Evolutionary conservation across 2,113 vertebrate genomes (phyloP), one percentile per base, ranked within the genome.

Genomic region (Penelope pileata): DNA sequence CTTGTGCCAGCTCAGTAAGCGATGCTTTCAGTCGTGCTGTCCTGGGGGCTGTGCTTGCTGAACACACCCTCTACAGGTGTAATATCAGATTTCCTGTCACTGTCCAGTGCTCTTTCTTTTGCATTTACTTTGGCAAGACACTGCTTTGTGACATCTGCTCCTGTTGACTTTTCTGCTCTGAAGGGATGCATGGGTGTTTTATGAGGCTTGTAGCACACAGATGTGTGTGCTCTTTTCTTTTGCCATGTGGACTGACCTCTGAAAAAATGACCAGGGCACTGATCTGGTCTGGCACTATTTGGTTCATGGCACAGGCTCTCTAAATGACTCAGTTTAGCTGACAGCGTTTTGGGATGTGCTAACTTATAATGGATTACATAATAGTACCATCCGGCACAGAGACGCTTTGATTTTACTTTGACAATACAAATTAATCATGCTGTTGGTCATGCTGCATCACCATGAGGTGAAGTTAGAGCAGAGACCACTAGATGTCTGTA

Each of bases 1-100:
- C 10, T 30, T 80, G 56, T 0, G 0, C 10, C 32, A 51, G 15
- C 16, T 16, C 0, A 1, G 53, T 7, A 7, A 15, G 8, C 0
- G 2, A 7, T 77, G 36, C 23, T 29, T 67, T 62, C 3, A 5
- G 24, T 27, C 6, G 9, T 42, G 36, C 16, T 10, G 2, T n/a
- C 6, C 13, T 24, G 9, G 12, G 10, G 6, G 5, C 22, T 75
- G 27, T 72, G 30, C 40, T 53, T 62, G 50, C 40, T 85, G 74
- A 84, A 43, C 40, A 64, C 19, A 38, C 36, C 12, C 3, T 4
- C 48, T 23, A 12, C 7, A 30, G 26, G 7, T 59, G 12, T 24
- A n/a, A 12, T 12, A 36, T 2, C 1, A 1, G 8, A 7, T 45
- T 92, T 85, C 32, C 66, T 85, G 16, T 60, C 7, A 4, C 14